Conservation (phyloP, 2,888 invertebrate species). For the Eurois occulta region DNA sequence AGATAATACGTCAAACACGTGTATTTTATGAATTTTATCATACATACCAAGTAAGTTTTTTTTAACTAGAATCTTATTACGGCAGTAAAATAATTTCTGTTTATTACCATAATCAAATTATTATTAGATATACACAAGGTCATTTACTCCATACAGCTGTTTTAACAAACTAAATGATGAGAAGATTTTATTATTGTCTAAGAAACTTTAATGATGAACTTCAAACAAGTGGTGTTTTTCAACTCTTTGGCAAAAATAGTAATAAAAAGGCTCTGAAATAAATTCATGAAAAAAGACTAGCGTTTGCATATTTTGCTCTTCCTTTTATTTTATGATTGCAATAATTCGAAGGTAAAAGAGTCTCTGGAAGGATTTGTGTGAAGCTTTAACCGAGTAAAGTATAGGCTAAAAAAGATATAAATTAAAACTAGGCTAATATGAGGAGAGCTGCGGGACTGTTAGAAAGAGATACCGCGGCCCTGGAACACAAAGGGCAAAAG, state of each 20-base stretch:
- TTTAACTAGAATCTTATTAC: constrained; percentile 14
- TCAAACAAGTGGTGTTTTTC: constrained; percentile 3
- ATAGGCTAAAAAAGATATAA: neutral
- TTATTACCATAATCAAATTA: constrained; percentile 40
- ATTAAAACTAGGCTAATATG: too few relatives aligned
- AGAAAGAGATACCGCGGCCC: too few relatives aligned
- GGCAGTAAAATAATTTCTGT: constrained; percentile 13
- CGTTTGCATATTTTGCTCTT: neutral
- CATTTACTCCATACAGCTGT: constrained; percentile 18
- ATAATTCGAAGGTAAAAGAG: neutral
- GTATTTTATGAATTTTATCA: neutral
- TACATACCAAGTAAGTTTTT: neutral
- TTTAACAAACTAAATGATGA: constrained; percentile 43
- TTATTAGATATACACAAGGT: constrained; percentile 42
- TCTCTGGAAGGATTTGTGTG: neutral
- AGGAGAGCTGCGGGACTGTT: too few relatives aligned
- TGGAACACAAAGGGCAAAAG: too few relatives aligned
- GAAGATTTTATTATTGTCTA: constrained; percentile 34
- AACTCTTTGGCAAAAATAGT: neutral
- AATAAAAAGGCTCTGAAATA: neutral
- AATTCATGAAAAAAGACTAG: neutral
- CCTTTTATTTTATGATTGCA: neutral
- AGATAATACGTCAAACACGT: neutral
- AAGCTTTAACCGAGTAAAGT: neutral
- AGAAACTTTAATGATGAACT: constrained; percentile 21